phyloP scores from a whole-genome alignment of 2,113 vertebrate genomes.

The Lathamus discolor region DNA sequence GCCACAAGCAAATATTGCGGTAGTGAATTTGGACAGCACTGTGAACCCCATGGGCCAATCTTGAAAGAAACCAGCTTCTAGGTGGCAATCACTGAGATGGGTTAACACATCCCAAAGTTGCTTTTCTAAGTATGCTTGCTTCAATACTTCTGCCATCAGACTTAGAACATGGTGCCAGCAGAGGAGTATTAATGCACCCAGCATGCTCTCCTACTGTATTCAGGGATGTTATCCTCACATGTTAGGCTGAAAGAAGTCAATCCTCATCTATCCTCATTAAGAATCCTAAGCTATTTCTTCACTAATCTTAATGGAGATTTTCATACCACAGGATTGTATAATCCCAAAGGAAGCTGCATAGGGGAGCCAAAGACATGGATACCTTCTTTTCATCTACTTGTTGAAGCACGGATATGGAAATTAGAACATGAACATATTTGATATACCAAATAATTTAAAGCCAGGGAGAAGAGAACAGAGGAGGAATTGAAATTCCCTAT shows the following conservation, averaged over 20 bases:
- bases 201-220: background rate
- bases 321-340: background rate
- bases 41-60: background rate
- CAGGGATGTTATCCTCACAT: background rate
- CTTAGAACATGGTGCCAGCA: background rate
- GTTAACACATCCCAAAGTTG: background rate
- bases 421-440: background rate
- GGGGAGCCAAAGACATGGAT: background rate
- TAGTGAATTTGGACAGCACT: background rate
- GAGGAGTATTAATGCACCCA: background rate
- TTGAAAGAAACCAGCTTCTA: background rate
- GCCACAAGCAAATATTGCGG: background rate
- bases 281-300: background rate
- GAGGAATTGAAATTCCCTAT: background rate
- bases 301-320: background rate
- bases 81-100: background rate
- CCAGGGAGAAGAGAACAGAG: background rate
- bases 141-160: background rate
- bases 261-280: background rate
- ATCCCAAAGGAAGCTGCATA: background rate
- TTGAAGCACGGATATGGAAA: background rate
- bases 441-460: slow-evolving; percentile 10
- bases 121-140: background rate
- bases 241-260: background rate
- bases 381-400: background rate